Evolutionary conservation across 2,113 vertebrate genomes (phyloP).

Genomic region (Erythrocercus mccallii): DNA sequence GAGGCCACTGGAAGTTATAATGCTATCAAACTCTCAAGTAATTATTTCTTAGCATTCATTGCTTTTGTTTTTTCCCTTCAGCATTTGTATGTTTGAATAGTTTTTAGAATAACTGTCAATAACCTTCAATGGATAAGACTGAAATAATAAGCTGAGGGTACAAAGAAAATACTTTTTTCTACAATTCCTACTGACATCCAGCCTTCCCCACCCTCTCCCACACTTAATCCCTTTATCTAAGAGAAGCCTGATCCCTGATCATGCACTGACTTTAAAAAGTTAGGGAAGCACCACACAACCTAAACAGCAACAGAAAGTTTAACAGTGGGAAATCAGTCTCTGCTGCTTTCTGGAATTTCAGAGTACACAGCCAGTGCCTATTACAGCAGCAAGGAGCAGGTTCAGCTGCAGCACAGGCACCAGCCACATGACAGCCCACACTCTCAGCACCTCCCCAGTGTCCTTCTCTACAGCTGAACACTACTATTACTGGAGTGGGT

Average conservation of each 20-base stretch:
- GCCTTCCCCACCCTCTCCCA: not conserved
- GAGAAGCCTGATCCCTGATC: not conserved
- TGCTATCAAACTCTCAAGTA: not conserved
- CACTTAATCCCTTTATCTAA: not conserved
- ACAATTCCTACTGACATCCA: not conserved
- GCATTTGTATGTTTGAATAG: not conserved
- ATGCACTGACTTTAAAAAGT: fast-evolving
- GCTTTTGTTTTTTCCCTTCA: too few relatives aligned
- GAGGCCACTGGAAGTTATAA: constrained; percentile 46
- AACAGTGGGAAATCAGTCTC: not conserved
- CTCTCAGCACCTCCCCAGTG: not conserved
- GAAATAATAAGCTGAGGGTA: not conserved
- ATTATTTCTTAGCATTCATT: not conserved
- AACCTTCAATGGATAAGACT: not conserved
- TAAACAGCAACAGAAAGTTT: not conserved
- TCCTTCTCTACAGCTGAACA: not conserved
- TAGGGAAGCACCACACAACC: not conserved
- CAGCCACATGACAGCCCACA: not conserved
- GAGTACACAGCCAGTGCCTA: not conserved
- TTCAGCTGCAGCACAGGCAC: not conserved
- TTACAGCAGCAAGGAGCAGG: not conserved
- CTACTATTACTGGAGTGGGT: not conserved
- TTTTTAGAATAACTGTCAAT: not conserved
- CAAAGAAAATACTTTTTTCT: not conserved
- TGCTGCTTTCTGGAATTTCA: not conserved